These are phyloP conservation scores for Cardiocondyla obscurior DNA, from an alignment of 1,140 invertebrate species.

Conservation along the genomic window DNA sequence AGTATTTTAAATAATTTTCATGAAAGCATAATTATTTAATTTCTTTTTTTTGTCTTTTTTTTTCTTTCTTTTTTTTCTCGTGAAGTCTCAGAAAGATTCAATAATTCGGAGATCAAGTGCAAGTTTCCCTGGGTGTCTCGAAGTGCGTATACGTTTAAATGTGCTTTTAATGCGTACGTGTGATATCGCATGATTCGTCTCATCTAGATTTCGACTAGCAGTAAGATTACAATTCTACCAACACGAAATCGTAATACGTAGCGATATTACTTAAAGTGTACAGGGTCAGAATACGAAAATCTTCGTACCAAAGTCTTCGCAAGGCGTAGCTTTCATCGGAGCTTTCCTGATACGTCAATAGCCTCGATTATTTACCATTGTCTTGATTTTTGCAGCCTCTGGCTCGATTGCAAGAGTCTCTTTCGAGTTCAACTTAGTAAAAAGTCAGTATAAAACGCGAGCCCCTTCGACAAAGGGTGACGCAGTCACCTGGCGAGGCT, in stretches of 20 bases:
- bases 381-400: slow-evolving; percentile 10
- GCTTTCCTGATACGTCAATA: slow-evolving; percentile 50
- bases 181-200: slow-evolving; percentile 59
- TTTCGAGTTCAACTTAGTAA: slow-evolving; percentile 71
- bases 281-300: slow-evolving; percentile 70
- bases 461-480: slow-evolving; percentile 69
- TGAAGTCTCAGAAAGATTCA: not conserved
- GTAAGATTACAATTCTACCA: slow-evolving; percentile 78
- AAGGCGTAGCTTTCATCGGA: slow-evolving; percentile 36
- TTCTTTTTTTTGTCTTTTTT: not conserved
- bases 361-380: slow-evolving; percentile 52
- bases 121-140: slow-evolving; percentile 13
- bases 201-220: slow-evolving; percentile 78
- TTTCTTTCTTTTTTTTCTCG: not conserved
- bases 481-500: slow-evolving; percentile 26
- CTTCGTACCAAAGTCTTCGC: slow-evolving; percentile 68
- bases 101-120: slow-evolving; percentile 41
- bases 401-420: slow-evolving; percentile 36
- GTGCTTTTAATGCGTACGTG: slow-evolving; percentile 39
- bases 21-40: not conserved
- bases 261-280: slow-evolving; percentile 71
- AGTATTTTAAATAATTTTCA: not conserved
- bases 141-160: slow-evolving; percentile 38
- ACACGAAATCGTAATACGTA: slow-evolving; percentile 71
- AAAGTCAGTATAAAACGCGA: slow-evolving; percentile 73